A percentile compares a stretch with the other conserved stretches of the same genome.
Evolutionary conservation across 2,797 vertebrate species (phyloP).

Genomic region (Pseudochaenichthys georgianus): DNA sequence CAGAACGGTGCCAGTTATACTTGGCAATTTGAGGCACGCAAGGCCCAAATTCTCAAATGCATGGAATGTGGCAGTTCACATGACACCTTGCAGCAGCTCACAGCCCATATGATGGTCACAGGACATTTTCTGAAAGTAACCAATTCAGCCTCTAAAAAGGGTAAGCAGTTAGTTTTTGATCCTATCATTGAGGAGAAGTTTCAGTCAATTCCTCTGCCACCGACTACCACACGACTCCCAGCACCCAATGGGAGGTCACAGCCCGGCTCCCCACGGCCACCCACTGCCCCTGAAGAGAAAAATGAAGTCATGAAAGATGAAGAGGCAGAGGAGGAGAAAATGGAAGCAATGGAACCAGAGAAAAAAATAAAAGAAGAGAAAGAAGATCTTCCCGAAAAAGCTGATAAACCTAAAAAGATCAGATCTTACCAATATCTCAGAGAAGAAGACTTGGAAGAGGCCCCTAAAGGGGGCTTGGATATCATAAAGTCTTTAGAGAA

Average conservation of each 20-base stretch:
- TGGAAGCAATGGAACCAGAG: slow-evolving; percentile 78
- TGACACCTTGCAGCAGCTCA: slow-evolving; percentile 97
- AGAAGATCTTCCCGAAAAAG: slow-evolving; percentile 85
- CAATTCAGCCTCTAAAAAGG: slow-evolving; percentile 97
- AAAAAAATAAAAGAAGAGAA: slow-evolving; percentile 95
- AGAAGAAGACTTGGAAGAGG: slow-evolving; percentile 96
- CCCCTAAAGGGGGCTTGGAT: slow-evolving; percentile 94
- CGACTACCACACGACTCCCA: slow-evolving; percentile 91
- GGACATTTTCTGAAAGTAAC: slow-evolving; percentile 99
- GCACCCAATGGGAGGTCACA: slow-evolving; percentile 89
- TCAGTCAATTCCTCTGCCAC: slow-evolving; percentile 96
- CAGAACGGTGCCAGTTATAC: slow-evolving; percentile 99
- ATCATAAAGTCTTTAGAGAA: slow-evolving; percentile 98
- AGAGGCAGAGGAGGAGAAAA: slow-evolving; percentile 83
- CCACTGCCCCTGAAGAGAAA: slow-evolving; percentile 85
- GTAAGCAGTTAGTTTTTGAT: slow-evolving; percentile 96
- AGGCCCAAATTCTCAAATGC: slow-evolving; percentile 99
- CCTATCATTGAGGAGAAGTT: slow-evolving; percentile 95
- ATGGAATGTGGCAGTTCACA: slow-evolving; percentile 99
- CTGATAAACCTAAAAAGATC: slow-evolving; percentile 72
- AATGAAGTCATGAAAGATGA: slow-evolving; percentile 76
- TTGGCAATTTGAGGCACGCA: slow-evolving; percentile 99
- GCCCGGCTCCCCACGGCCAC: slow-evolving; percentile 87
- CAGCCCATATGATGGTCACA: slow-evolving; percentile 99
- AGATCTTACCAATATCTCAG: slow-evolving; percentile 93